Conservation (phyloP, 2,888 invertebrate species). For the Anarsia innoxiella region DNA sequence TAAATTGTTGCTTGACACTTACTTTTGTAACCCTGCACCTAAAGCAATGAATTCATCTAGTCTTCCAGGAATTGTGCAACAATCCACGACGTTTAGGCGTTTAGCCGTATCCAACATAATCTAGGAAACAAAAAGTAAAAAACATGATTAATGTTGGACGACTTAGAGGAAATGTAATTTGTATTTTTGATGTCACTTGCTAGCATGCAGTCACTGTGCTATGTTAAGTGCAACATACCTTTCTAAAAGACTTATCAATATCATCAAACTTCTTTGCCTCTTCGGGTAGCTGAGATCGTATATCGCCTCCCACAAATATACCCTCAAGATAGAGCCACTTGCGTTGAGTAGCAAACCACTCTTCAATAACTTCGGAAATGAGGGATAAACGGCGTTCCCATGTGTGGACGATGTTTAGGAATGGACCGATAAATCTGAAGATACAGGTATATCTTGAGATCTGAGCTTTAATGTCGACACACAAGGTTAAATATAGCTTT, state of each 20-base stretch:
- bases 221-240: constrained; percentile 71
- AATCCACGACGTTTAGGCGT: constrained; percentile 84
- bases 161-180: too few relatives aligned
- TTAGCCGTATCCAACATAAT: constrained; percentile 91
- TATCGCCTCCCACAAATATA: constrained; percentile 93
- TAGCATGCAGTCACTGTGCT: too few relatives aligned
- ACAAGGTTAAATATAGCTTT: too few relatives aligned
- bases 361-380: constrained; percentile 90
- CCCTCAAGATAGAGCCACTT: constrained; percentile 96
- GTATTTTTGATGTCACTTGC: too few relatives aligned
- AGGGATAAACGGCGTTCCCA: constrained; percentile 89
- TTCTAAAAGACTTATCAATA: constrained; percentile 86
- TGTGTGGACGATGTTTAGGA: constrained; percentile 85
- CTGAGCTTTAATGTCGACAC: too few relatives aligned
- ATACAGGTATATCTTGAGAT: too few relatives aligned
- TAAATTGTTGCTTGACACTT: too few relatives aligned
- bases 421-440: constrained; percentile 91
- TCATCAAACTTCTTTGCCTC: constrained; percentile 94
- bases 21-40: constrained; percentile 83
- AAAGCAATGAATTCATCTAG: constrained; percentile 84
- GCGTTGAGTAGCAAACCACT: constrained; percentile 89
- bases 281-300: constrained; percentile 88
- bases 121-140: constrained; percentile 59
- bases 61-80: constrained; percentile 84
- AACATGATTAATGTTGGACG: too few relatives aligned